phyloP scores from a whole-genome alignment of 2,888 invertebrate genomes.

The Hylaea fasciaria region DNA sequence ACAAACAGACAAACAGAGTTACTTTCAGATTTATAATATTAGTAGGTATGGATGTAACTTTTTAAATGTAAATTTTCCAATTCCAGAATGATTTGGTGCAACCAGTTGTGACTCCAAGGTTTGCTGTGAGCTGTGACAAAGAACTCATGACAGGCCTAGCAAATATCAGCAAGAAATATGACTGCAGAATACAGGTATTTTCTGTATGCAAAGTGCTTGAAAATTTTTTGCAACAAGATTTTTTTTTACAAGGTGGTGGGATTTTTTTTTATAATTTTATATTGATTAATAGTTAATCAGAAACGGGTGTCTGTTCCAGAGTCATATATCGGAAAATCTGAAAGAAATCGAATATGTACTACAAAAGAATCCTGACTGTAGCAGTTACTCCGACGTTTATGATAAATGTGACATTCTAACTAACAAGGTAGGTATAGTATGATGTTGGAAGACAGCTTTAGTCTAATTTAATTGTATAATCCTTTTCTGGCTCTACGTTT shows the following conservation, averaged over 20 bases:
- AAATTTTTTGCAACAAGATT: too few relatives aligned
- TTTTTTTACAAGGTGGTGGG: too few relatives aligned
- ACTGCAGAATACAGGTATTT: slow-evolving; percentile 90
- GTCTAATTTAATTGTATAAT: too few relatives aligned
- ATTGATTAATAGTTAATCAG: background rate
- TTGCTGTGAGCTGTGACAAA: slow-evolving; percentile 91
- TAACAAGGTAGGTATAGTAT: slow-evolving; percentile 90
- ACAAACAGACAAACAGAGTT: too few relatives aligned
- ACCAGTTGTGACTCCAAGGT: slow-evolving; percentile 93
- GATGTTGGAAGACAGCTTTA: too few relatives aligned
- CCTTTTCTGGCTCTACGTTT: too few relatives aligned
- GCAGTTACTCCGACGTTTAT: slow-evolving; percentile 91
- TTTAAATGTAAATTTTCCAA: background rate
- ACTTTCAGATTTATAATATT: too few relatives aligned
- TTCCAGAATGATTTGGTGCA: slow-evolving; percentile 87
- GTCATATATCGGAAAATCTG: slow-evolving; percentile 93
- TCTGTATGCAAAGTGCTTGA: background rate
- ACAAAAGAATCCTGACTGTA: slow-evolving; percentile 80
- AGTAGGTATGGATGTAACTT: too few relatives aligned
- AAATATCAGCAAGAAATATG: slow-evolving; percentile 86
- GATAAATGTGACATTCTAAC: slow-evolving; percentile 89
- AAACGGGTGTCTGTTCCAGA: slow-evolving; percentile 85
- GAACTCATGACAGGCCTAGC: slow-evolving; percentile 89
- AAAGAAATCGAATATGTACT: slow-evolving; percentile 89
- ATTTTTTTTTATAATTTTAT: background rate